These are phyloP conservation scores for Bombyx mori DNA, from an alignment of 1,140 invertebrate species.

Conservation along the genomic window ASM3026992v2 NC_085111.1:2670001-2670500, in stretches of 20 bases:
- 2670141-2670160: conserved; percentile 17
- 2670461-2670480: no score
- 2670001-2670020: conserved; percentile 22
- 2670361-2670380: no score
- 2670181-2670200: conserved; percentile 2
- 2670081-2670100: conserved; percentile 5
- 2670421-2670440: no score
- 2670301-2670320: no score
- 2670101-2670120: conserved; percentile 1
- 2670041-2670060: conserved; percentile 7
- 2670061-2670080: conserved; percentile 2
- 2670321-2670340: no score
- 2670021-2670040: conserved; percentile 12
- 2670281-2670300: no score
- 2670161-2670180: conserved; percentile 13
- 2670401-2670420: no score
- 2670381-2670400: no score
- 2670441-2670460: no score
- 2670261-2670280: neutral
- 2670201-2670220: conserved; percentile 23
- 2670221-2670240: conserved; percentile 32
- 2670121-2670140: neutral
- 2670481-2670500: no score
- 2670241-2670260: conserved; percentile 26
- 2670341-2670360: no score